Conservation (phyloP, 2,797 vertebrate species). For the Pangasius sanitwongsei region DNA sequence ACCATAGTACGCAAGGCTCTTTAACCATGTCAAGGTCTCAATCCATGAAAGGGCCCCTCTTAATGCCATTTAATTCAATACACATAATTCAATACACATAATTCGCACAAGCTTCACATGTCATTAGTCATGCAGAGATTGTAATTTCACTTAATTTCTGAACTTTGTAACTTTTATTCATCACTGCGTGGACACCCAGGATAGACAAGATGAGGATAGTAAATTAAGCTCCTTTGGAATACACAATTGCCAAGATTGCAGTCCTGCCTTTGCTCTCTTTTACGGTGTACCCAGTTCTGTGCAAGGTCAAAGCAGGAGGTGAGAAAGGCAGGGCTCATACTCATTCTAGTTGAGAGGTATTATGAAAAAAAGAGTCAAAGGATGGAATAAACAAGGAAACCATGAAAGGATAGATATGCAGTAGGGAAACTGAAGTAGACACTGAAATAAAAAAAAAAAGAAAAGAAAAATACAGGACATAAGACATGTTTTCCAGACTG, state of each 20-base stretch:
- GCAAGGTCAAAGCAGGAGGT: slow-evolving; percentile 53
- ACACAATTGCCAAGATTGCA: slow-evolving; percentile 41
- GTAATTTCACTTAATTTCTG: not conserved
- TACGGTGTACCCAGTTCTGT: slow-evolving; percentile 30
- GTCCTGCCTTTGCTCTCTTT: slow-evolving; percentile 23
- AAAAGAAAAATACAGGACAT: not conserved
- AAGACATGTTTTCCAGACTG: slow-evolving; percentile 15
- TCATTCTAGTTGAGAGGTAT: slow-evolving; percentile 44
- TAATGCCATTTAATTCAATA: no score
- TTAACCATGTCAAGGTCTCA: not conserved
- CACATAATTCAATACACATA: no score
- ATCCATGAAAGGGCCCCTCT: not conserved
- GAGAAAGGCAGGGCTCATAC: slow-evolving; percentile 40
- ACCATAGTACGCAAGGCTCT: not conserved
- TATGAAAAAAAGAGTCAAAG: slow-evolving; percentile 42
- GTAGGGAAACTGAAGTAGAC: slow-evolving; percentile 30
- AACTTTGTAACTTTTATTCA: slow-evolving; percentile 27
- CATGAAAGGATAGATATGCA: slow-evolving; percentile 53
- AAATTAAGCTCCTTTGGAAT: slow-evolving; percentile 40
- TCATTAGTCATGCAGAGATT: slow-evolving; percentile 28
- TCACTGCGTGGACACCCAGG: slow-evolving; percentile 25
- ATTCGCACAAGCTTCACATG: not conserved
- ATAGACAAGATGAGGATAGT: slow-evolving; percentile 13
- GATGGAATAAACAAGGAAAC: slow-evolving; percentile 45
- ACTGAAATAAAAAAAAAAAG: not conserved